Evolutionary conservation across 2,888 invertebrate genomes (phyloP).

Genomic region (Erynnis tages): DNA sequence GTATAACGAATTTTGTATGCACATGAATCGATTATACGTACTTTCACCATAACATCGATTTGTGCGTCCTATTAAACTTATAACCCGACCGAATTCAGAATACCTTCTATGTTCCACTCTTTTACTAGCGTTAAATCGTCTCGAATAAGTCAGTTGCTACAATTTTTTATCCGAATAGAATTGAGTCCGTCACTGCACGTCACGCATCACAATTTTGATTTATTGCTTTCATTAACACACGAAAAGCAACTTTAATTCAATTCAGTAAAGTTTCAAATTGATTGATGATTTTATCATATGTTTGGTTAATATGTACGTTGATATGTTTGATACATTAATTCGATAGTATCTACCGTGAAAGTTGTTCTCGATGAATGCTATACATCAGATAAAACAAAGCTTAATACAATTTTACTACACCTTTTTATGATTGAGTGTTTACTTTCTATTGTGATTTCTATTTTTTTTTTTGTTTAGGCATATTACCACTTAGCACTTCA

Average conservation of each 20-base stretch:
- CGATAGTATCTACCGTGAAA: conserved; percentile 53
- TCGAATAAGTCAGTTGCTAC: conserved; percentile 51
- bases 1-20: conserved; percentile 48
- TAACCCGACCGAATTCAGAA: conserved; percentile 2
- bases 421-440: background rate
- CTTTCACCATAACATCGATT: conserved; percentile 55
- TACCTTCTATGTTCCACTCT: background rate
- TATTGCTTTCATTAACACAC: conserved; percentile 8
- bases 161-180: conserved; percentile 46
- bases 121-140: conserved; percentile 40
- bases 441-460: background rate
- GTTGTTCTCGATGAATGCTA: conserved; percentile 32
- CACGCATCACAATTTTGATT: conserved; percentile 19
- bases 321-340: conserved; percentile 47
- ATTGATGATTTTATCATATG: conserved; percentile 20
- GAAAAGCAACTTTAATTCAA: conserved; percentile 19
- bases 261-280: conserved; percentile 31
- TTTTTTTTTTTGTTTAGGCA: background rate
- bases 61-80: background rate
- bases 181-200: conserved; percentile 51
- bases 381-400: conserved; percentile 6
- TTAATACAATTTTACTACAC: background rate
- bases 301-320: conserved; percentile 48
- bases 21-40: conserved; percentile 54
- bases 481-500: too few species aligned